phyloP scores from a whole-genome alignment of 1,140 invertebrate species.

The Drosophila murphyi region DNA sequence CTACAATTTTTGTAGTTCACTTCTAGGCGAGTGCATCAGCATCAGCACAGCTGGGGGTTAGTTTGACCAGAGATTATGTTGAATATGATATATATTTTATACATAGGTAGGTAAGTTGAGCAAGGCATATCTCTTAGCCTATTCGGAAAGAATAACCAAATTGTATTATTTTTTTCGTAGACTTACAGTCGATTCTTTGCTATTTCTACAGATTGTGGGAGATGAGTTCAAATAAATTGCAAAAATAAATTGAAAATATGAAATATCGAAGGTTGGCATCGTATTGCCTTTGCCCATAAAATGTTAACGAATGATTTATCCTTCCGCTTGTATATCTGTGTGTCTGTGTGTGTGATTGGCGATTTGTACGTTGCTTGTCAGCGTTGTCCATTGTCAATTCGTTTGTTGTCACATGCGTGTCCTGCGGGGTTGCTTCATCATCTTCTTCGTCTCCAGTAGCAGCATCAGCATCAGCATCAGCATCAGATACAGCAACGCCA shows the following conservation, averaged over 20 bases:
- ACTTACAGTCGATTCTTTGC: background rate
- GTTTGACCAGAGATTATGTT: constrained; percentile 2
- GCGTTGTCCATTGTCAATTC: constrained; percentile 56
- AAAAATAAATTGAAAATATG: constrained; percentile 77
- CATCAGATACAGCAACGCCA: constrained; percentile 29
- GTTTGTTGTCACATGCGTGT: constrained; percentile 54
- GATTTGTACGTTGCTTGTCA: constrained; percentile 49
- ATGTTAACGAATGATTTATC: constrained; percentile 55
- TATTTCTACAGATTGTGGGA: constrained; percentile 26
- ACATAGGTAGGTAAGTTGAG: too few species aligned
- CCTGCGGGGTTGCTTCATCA: constrained; percentile 67
- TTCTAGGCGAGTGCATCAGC: background rate
- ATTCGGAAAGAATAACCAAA: constrained; percentile 18
- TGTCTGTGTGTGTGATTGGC: constrained; percentile 16
- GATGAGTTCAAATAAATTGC: constrained; percentile 56
- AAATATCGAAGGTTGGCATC: constrained; percentile 60
- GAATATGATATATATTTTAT: background rate
- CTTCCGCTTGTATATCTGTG: constrained; percentile 18
- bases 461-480: constrained; percentile 38
- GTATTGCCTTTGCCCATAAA: constrained; percentile 12
- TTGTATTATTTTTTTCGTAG: background rate
- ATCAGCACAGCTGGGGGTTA: background rate
- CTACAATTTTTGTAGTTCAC: constrained; percentile 8
- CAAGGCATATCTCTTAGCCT: constrained; percentile 15
- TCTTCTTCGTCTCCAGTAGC: constrained; percentile 31